Percentiles rank a stretch among this genome's conserved stretches.
Conservation (phyloP, 2,113 vertebrate species). For the Oriolus oriolus region DNA sequence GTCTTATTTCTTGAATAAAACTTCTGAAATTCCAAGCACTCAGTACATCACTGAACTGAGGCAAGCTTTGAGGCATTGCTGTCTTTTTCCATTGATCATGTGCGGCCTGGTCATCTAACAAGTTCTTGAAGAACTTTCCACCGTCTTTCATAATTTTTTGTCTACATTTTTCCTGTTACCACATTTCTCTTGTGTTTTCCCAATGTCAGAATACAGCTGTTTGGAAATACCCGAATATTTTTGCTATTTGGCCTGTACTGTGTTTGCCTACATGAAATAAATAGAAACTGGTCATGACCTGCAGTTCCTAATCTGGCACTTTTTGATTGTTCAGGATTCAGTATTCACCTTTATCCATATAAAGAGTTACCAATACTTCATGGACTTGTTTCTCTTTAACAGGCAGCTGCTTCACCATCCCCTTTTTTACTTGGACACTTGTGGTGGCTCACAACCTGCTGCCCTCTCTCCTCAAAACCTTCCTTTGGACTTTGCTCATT, state of each 20-base stretch:
- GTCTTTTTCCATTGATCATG: not conserved
- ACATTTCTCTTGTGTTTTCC: not conserved
- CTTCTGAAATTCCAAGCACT: not conserved
- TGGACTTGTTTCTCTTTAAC: not conserved
- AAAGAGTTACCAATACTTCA: not conserved
- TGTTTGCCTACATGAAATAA: not conserved
- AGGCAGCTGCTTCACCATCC: not conserved
- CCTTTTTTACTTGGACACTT: not conserved
- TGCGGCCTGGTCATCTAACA: not conserved
- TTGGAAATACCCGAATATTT: not conserved
- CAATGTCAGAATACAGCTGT: not conserved
- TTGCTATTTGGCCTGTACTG: not conserved
- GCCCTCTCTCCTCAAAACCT: not conserved
- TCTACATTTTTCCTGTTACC: not conserved
- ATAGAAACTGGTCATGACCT: not conserved
- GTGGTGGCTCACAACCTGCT: not conserved
- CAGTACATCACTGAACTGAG: not conserved
- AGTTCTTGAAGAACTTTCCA: not conserved
- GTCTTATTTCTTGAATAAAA: not conserved
- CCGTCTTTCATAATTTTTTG: not conserved
- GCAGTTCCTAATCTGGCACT: not conserved
- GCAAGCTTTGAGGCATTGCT: not conserved
- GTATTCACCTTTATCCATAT: not conserved
- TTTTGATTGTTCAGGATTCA: not conserved
- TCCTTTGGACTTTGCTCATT: not conserved